Base-by-base conservation (phyloP, 2,113 vertebrate species). In the Gallinago media region DNA sequence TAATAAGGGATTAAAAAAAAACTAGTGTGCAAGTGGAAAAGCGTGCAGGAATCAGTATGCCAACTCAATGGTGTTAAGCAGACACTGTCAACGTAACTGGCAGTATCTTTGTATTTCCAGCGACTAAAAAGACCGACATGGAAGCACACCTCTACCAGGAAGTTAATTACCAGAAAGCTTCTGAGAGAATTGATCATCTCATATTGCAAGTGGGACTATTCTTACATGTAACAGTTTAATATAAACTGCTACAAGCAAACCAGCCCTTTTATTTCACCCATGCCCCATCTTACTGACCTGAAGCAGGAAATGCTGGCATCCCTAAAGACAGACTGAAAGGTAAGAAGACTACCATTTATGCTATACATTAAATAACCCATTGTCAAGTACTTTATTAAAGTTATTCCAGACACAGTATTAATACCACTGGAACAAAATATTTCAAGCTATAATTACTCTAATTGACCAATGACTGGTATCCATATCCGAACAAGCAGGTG, bases 1-100 rank as follows among this genome's bases (percentile, higher is more conserved):
- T 19, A 61, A 85, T 40, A 44, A 62, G 0, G 1, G 26, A 54
- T 49, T 77, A 25, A 62, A 47, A 89, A 12, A 79, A 77, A 58
- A 22, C 1, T 0, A 67, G 10, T 0, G 2, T 29, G 34, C 10
- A 15, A 31, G 16, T 6, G n/a, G 62, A 32, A 46, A 79, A 87
- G 6, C 0, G 0, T 23, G 81, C 66, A 49, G 79, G 59, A 34
- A 17, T 68, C 2, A 6, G 75, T 14, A 15, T 23, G 62, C 58
- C 34, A 75, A 1, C 66, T 72, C 65, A 15, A 0, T 1, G 52
- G n/a, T 8, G 40, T 47, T 46, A 14, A 46, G 26, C 66, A 75
- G 78, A 36, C 34, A 11, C 62, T 38, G 6, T 9, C 67, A 84
- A 68, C 15, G 2, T 4, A 4, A 7, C 26, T 27, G 22, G 26